Percentiles rank a stretch among this genome's conserved stretches.
These are phyloP conservation scores for Pinctada fucata DNA, from an alignment of 2,888 invertebrate species.

Conservation along the genomic window DNA sequence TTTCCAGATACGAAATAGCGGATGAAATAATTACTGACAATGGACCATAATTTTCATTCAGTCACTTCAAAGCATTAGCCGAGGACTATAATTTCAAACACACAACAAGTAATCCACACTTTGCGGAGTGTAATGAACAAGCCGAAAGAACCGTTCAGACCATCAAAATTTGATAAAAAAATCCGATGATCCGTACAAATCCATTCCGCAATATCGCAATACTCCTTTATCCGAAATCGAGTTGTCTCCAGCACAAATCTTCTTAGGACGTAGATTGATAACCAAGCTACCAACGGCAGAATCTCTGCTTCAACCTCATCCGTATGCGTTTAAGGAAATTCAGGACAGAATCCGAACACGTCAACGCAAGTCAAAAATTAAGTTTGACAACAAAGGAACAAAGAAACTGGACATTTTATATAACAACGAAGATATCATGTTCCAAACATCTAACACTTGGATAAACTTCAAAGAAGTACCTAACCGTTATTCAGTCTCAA, in stretches of 20 bases:
- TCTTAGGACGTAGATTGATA: slow-evolving; percentile 14
- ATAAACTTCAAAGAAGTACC: not conserved
- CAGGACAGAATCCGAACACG: not conserved
- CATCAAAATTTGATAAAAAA: slow-evolving; percentile 32
- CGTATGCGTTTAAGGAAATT: not conserved
- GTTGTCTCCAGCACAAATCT: slow-evolving; percentile 25
- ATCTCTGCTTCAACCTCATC: slow-evolving; percentile 5
- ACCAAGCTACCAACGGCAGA: slow-evolving; percentile 24
- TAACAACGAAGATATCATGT: not conserved
- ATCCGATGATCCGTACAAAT: slow-evolving; percentile 23
- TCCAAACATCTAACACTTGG: slow-evolving; percentile 4
- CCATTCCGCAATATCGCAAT: slow-evolving; percentile 25
- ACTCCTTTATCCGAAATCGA: slow-evolving; percentile 28
- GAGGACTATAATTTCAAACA: slow-evolving; percentile 22
- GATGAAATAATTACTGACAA: slow-evolving; percentile 29
- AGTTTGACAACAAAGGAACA: slow-evolving; percentile 6
- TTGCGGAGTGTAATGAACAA: slow-evolving; percentile 31
- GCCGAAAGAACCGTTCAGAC: slow-evolving; percentile 27
- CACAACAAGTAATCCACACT: slow-evolving; percentile 24
- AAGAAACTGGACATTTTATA: not conserved
- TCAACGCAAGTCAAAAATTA: slow-evolving; percentile 11
- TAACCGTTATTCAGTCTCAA: too few species aligned
- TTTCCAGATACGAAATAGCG: slow-evolving; percentile 16
- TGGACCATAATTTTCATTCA: slow-evolving; percentile 26
- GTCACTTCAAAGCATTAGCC: slow-evolving; percentile 15